phyloP scores from a whole-genome alignment of 2,797 vertebrate species.

The Thalassophryne amazonica region DNA sequence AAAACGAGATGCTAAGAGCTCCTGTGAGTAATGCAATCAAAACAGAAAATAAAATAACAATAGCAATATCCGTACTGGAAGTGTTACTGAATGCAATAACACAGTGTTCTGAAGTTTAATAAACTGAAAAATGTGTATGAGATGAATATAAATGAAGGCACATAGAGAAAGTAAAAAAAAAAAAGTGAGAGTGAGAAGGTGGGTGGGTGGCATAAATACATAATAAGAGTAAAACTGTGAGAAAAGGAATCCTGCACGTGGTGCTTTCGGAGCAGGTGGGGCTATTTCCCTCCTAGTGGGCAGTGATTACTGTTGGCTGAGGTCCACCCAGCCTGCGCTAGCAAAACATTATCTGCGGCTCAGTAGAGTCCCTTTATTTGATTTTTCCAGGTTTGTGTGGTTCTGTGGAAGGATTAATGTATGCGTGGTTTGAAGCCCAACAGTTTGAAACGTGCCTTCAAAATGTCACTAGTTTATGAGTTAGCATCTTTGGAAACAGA shows the following conservation, averaged over 20 bases:
- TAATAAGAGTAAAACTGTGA: constrained; percentile 14
- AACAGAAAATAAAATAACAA: no score
- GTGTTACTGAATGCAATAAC: no score
- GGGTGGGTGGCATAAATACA: constrained; percentile 21
- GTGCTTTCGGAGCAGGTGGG: constrained; percentile 62
- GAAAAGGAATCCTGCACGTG: constrained; percentile 36
- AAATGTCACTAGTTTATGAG: constrained; percentile 48
- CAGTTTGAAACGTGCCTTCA: constrained; percentile 45
- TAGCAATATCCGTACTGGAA: no score
- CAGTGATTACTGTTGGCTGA: constrained; percentile 72
- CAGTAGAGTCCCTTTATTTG: constrained; percentile 69
- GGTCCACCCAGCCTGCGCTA: constrained; percentile 70
- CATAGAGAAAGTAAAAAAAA: background rate
- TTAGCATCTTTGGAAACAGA: no score
- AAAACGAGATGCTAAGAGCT: no score
- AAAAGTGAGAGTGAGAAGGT: background rate
- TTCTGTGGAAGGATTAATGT: constrained; percentile 39
- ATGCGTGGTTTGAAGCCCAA: constrained; percentile 20
- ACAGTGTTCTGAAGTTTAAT: no score
- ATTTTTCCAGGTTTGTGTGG: constrained; percentile 29
- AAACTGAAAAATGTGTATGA: no score
- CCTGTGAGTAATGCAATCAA: no score
- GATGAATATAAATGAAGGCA: background rate
- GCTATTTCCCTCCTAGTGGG: constrained; percentile 52
- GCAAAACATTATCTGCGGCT: constrained; percentile 72